Percentiles rank a stretch among this genome's conserved stretches.
Conservation (phyloP, 1,140 invertebrate genomes). For the Gyrodactylus bullatarudis region DNA sequence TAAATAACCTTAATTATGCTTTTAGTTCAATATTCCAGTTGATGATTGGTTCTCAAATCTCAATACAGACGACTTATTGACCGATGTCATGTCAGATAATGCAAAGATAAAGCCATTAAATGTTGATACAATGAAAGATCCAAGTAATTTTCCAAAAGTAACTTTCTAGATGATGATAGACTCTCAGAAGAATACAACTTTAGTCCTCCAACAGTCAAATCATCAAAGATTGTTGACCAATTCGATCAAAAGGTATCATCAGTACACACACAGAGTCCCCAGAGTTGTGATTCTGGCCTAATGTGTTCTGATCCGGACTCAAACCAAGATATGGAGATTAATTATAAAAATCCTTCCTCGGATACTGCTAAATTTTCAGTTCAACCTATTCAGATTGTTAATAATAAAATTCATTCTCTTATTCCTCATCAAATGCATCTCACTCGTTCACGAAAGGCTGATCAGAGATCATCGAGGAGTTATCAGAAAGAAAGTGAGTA, state of each 20-base stretch:
- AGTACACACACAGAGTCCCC: too few species aligned
- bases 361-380: neutral
- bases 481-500: neutral
- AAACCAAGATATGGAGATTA: neutral
- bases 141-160: neutral
- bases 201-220: neutral
- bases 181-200: neutral
- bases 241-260: too few species aligned
- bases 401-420: too few species aligned
- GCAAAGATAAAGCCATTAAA: neutral
- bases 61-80: neutral
- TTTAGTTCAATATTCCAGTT: neutral
- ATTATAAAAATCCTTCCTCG: neutral
- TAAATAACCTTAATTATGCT: neutral
- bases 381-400: neutral
- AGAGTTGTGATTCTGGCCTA: neutral
- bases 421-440: too few species aligned
- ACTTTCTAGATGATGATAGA: neutral
- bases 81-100: neutral
- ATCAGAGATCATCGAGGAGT: neutral
- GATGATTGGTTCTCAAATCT: neutral
- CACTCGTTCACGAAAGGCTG: neutral
- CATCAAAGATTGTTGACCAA: neutral
- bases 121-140: neutral
- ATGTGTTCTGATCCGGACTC: neutral